phyloP scores from a whole-genome alignment of 37 sponge, comb jelly and placozoan genomes.

The Ephydatia muelleri region DNA sequence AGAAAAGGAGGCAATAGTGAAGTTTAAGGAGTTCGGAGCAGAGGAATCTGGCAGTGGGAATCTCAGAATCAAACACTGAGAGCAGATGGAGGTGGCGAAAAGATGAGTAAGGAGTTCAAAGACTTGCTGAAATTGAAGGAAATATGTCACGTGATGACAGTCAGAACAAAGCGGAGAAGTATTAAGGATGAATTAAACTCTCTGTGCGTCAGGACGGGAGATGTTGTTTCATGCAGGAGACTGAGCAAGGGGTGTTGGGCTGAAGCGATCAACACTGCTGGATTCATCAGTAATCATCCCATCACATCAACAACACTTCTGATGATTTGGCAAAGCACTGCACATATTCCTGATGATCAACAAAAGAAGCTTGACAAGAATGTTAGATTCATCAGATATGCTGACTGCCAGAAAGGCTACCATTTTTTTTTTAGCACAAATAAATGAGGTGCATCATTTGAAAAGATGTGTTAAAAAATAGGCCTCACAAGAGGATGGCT shows the following conservation, averaged over 20 bases:
- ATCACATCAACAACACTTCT: conserved; percentile 36
- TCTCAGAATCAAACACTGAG: conserved; percentile 18
- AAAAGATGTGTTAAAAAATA: too few species aligned
- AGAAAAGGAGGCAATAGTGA: conserved; percentile 49
- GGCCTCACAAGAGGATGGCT: too few species aligned
- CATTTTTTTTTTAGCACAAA: too few species aligned
- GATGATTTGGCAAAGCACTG: conserved; percentile 41
- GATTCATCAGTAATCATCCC: conserved; percentile 33
- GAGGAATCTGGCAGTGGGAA: conserved; percentile 16
- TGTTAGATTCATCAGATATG: background rate
- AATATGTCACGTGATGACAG: conserved; percentile 42
- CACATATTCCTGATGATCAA: conserved; percentile 32
- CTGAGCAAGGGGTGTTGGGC: conserved; percentile 39
- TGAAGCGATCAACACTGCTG: conserved; percentile 43
- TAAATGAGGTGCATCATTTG: too few species aligned
- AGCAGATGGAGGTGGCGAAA: conserved; percentile 60
- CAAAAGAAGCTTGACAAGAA: conserved; percentile 8
- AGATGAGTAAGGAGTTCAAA: conserved; percentile 44
- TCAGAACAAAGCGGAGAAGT: conserved; percentile 64
- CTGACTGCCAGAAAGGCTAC: background rate
- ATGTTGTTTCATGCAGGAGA: conserved; percentile 55
- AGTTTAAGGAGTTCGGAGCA: conserved; percentile 67
- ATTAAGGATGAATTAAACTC: conserved; percentile 45
- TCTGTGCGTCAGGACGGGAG: conserved; percentile 39
- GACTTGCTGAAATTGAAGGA: conserved; percentile 38